These are phyloP conservation scores for Forficula auricularia DNA, from an alignment of 1,140 invertebrate species.

Conservation along the genomic window DNA sequence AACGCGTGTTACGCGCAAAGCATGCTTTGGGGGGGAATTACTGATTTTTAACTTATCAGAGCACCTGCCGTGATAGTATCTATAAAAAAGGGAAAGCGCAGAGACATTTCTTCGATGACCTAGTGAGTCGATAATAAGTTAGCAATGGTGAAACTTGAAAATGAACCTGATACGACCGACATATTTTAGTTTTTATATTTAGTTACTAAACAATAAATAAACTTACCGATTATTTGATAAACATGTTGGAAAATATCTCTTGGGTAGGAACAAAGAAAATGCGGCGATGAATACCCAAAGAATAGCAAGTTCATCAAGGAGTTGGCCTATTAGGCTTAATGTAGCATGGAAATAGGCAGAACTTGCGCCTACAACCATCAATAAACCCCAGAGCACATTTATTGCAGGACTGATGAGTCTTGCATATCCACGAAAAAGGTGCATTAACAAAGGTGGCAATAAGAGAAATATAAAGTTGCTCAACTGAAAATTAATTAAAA, in stretches of 20 bases:
- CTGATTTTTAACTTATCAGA: too few relatives aligned
- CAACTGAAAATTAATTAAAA: conserved; percentile 31
- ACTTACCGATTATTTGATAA: conserved; percentile 43
- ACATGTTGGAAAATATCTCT: conserved; percentile 45
- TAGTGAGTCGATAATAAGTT: too few relatives aligned
- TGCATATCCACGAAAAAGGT: conserved; percentile 56
- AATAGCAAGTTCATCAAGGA: conserved; percentile 62
- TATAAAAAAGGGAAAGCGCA: too few relatives aligned
- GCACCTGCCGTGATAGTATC: too few relatives aligned
- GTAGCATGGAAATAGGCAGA: conserved; percentile 73
- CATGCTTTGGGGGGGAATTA: too few relatives aligned
- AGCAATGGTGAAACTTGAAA: too few relatives aligned
- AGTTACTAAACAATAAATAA: too few relatives aligned
- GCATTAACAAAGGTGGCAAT: conserved; percentile 54
- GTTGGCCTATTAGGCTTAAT: conserved; percentile 56
- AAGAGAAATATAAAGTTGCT: conserved; percentile 62
- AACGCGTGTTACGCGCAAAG: too few relatives aligned
- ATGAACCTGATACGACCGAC: too few relatives aligned
- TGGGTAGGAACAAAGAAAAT: conserved; percentile 53
- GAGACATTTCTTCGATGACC: too few relatives aligned
- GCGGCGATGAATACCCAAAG: conserved; percentile 62
- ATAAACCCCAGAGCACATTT: conserved; percentile 53
- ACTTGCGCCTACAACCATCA: conserved; percentile 58
- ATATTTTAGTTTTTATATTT: too few relatives aligned
- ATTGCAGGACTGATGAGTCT: conserved; percentile 53